These are phyloP conservation scores for Bombyx huttoni DNA, from an alignment of 2,888 invertebrate genomes.

Conservation along the genomic window DNA sequence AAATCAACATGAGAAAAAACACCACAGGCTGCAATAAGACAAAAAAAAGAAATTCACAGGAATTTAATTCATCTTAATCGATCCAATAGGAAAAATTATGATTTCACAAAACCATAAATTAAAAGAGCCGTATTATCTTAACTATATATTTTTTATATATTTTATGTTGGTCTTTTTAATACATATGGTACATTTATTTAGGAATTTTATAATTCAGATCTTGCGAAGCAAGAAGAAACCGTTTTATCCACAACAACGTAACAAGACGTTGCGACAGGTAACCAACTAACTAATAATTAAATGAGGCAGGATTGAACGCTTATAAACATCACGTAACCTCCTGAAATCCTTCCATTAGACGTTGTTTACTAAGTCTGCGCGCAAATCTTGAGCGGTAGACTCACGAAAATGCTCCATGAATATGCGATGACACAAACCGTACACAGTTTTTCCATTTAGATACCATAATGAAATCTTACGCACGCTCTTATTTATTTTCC, in stretches of 20 bases:
- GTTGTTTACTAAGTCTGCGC: conserved; percentile 64
- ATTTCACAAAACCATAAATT: too few relatives aligned
- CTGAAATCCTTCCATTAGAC: conserved; percentile 64
- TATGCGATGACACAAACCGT: conserved; percentile 71
- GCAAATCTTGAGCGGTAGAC: conserved; percentile 68
- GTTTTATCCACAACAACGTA: background rate
- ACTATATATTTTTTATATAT: too few relatives aligned
- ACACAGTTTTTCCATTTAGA: conserved; percentile 71
- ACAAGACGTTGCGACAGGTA: background rate
- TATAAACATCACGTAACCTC: conserved; percentile 54
- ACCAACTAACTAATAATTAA: conserved; percentile 30
- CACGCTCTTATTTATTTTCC: conserved; percentile 54
- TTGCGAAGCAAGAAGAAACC: background rate
- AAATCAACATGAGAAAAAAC: too few relatives aligned
- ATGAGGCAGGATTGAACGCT: conserved; percentile 41
- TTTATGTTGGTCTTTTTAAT: too few relatives aligned
- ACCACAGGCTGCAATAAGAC: too few relatives aligned
- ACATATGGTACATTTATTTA: too few relatives aligned
- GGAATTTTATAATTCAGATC: background rate
- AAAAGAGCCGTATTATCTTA: too few relatives aligned
- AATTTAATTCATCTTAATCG: too few relatives aligned
- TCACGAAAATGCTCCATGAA: conserved; percentile 70
- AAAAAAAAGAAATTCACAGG: too few relatives aligned
- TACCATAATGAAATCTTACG: conserved; percentile 63
- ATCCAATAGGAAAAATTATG: too few relatives aligned